Base-by-base conservation (phyloP, 2,888 invertebrate species). In the Lamellibrachia columna region DNA sequence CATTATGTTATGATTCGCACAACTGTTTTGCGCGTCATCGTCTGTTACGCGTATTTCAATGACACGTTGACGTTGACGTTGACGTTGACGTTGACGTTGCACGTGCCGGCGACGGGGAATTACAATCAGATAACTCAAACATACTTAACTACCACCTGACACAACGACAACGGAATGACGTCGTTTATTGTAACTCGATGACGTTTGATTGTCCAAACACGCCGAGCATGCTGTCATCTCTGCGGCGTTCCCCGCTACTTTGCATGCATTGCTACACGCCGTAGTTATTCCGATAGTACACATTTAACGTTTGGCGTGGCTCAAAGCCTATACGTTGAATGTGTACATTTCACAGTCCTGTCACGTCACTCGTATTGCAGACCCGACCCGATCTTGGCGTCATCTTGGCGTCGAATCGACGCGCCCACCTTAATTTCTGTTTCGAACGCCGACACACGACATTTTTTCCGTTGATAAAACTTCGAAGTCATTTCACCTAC, bases 351-450 rank as follows among this genome's bases (percentile, higher is more conserved):
- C 75, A 75, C 75, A 75, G 75, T 75, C n/a, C 75, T 22, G 75
- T 75, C 75, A 75, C 75, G 75, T 75, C 75, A 75, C 75, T n/a
- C 75, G 75, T 22, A 75, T 75, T 75, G n/a, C 75, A 75, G 75
- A 6, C 75, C 15, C 75, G 75, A 6, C 75, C 15, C 75, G n/a
- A 75, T 75, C 75, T 75, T 6, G 15, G 22, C 75, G 75, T 75
- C 75, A 75, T 15, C 75, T 22, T 15, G 75, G 75, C 75, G 75
- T 22, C n/a, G 22, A 22, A n/a, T 75, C 55, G 75, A 75, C 75
- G n/a, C 0, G 22, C 75, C 15, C 15, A 75, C 75, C n/a, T 75
- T 22, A 22, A 22, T 9, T 22, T 22, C 75, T 0, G 75, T 75
- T 15, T 75, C 75, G 11, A 22, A 75, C 75, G 75, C 15, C 6